These are phyloP conservation scores for Pseudococcus jackbeardsleyi DNA, from an alignment of 2,888 invertebrate species.

Conservation along the genomic window DNA sequence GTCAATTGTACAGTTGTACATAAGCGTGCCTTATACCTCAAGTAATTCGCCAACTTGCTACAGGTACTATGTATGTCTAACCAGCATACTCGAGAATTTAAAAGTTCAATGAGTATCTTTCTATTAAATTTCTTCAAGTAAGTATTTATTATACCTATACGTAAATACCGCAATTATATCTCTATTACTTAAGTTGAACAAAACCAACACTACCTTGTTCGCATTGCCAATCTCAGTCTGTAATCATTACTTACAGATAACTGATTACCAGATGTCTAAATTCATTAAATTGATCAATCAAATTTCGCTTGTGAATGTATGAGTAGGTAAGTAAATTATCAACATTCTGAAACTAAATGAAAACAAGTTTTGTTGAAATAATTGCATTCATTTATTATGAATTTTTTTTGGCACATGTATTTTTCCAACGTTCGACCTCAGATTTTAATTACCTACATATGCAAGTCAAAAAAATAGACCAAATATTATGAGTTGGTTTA, in stretches of 20 bases:
- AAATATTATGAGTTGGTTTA: no score
- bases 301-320: not conserved
- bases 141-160: not conserved
- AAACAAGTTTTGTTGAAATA: not conserved
- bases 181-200: not conserved
- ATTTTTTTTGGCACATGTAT: not conserved
- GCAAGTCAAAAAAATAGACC: no score
- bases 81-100: not conserved
- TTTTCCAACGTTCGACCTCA: not conserved
- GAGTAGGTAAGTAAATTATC: not conserved
- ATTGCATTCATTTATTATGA: not conserved
- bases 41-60: conserved; percentile 13
- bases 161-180: not conserved
- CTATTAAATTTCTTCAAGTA: not conserved
- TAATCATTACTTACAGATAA: not conserved
- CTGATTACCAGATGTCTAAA: not conserved
- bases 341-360: not conserved
- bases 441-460: no score
- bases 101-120: not conserved
- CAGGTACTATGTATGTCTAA: not conserved
- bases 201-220: conserved; percentile 15
- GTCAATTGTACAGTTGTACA: conserved; percentile 34
- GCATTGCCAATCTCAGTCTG: not conserved
- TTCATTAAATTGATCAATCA: conserved; percentile 15
- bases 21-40: conserved; percentile 45